Evolutionary conservation across 1,140 invertebrate species (phyloP), one percentile per base, ranked within the genome.

Genomic region (Andrena cerasifolii): DNA sequence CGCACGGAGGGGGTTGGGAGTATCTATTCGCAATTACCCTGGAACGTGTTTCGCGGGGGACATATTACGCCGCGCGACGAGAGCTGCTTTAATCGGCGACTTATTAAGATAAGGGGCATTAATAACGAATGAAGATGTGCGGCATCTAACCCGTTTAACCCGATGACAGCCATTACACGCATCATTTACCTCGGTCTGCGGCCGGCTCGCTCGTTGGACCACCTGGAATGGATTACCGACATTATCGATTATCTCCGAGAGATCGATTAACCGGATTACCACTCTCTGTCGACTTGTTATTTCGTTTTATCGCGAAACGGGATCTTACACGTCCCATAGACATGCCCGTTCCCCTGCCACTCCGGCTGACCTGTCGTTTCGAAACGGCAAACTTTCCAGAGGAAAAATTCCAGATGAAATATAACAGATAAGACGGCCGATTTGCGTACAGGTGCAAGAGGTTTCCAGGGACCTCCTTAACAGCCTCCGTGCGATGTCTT

Each of bases 241-340:
- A 88, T 88, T 89, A 89, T 88, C 86, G 86, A 88, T 89, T 89
- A 88, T 89, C 87, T 85, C 79, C 47, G 53, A 72, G 71, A 84
- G 84, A 88, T 88, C 86, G 86, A 88, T 89, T 89, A 89, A 88
- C 87, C 76, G 80, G 88, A 89, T 89, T 87, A 86, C 87, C 82
- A 77, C 82, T 86, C 79, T 61, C 54, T 47, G 76, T 82, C 85
- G 81, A 86, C 86, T 89, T 85, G 87, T 85, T 86, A 86, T 87
- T 88, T 89, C 84, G 73, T 88, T 83, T 85, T 88, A 88, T 88
- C 87, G 79, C 70, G 62, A 84, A 88, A 85, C 86, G 84, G 77
- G 82, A 89, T 89, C 84, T 87, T 73, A 70, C 83, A 43, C 51
- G 79, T 79, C 76, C 72, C 73, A 54, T 56, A 75, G 45, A 73